Base-by-base conservation (phyloP, 2,797 vertebrate species). In the Kryptopterus vitreolus region DNA sequence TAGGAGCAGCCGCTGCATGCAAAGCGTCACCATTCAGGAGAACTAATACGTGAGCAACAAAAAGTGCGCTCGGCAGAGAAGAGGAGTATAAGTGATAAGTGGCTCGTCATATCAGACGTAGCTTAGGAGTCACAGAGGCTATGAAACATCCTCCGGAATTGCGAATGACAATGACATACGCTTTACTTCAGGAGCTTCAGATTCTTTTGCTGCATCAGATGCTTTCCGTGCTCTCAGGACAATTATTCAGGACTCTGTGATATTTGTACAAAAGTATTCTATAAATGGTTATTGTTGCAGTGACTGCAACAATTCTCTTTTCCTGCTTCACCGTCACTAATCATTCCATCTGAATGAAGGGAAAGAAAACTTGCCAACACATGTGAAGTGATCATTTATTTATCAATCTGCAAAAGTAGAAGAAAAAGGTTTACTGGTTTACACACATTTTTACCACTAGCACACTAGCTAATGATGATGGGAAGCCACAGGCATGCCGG, bases 181-280 rank as follows among this genome's bases (percentile, higher is more conserved):
- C 66, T 69, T 24, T 43, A 69, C 66, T 48, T 69, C 66, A 69
- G 66, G n/a, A 46, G 2, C 48, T 69, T 68, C 65, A 48, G 65
- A 46, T 48, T 38, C 46, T 69, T 69, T 69, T 38, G 24, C 24
- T 29, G 66, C 43, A 48, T 68, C 43, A 68, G 38, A 46, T 38
- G 38, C 65, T 66, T 68, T 68, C 43, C 9, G 15, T 48, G 13
- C 15, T 46, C 66, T 35, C 16, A n/a, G 12, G 20, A 38, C 31
- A 33, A 35, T 22, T 66, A 22, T 43, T 15, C 4, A 66, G 35
- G 24, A 68, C 16, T 18, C 7, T 1, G n/a, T n/a, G 26, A 29
- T 43, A 50, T 38, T 38, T 22, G 33, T 20, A 38, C 62, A 62
- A 33, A 62, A 62, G 18, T 31, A 62, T 18, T 33, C 1, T 18